A percentile compares a stretch with the other conserved stretches of the same genome.
phyloP scores from a whole-genome alignment of 2,888 invertebrate genomes.

The Leptura quadrifasciata region DNA sequence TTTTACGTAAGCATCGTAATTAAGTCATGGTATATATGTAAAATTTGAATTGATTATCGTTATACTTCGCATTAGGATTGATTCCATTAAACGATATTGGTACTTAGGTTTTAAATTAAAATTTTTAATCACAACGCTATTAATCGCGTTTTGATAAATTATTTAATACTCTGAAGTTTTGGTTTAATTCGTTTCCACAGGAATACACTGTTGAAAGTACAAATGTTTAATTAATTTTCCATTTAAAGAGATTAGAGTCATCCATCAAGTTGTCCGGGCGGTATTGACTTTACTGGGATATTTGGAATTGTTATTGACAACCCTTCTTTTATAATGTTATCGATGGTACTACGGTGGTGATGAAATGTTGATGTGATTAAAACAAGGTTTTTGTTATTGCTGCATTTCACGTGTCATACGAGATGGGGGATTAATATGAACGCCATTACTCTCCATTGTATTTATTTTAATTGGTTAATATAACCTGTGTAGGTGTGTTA shows the following conservation, averaged over 20 bases:
- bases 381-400: slow-evolving; percentile 36
- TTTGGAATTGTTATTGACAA: slow-evolving; percentile 54
- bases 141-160: slow-evolving; percentile 36
- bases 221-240: slow-evolving; percentile 58
- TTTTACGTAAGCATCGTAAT: neutral
- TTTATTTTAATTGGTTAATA: slow-evolving; percentile 30
- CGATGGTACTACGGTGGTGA: slow-evolving; percentile 40
- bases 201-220: slow-evolving; percentile 44
- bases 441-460: slow-evolving; percentile 11
- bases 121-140: slow-evolving; percentile 8
- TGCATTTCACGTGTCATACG: slow-evolving; percentile 22
- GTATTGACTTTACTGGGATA: slow-evolving; percentile 38
- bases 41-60: neutral
- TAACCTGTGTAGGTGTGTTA: neutral
- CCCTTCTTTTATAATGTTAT: slow-evolving; percentile 47
- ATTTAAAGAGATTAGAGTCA: slow-evolving; percentile 57
- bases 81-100: slow-evolving; percentile 1
- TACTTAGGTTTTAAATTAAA: neutral
- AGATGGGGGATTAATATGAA: slow-evolving; percentile 21
- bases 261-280: slow-evolving; percentile 51
- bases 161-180: slow-evolving; percentile 7
- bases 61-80: neutral
- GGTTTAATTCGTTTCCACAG: slow-evolving; percentile 29
- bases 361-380: slow-evolving; percentile 43
- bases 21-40: neutral